Evolutionary conservation across 1,140 invertebrate genomes (phyloP).

Genomic region (Drosophila repleta): DNA sequence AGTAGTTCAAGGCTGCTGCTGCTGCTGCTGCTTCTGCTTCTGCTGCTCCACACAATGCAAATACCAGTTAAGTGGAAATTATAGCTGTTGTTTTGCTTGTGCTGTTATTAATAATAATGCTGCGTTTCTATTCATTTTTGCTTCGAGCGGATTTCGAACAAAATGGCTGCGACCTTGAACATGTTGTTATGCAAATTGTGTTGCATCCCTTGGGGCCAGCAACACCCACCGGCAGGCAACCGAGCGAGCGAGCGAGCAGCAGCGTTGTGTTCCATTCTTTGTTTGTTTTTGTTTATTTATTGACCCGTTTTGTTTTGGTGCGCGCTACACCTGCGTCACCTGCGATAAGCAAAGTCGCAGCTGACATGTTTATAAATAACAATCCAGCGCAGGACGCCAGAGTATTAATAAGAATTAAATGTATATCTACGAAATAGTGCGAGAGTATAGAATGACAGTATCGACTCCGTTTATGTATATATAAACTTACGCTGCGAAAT

Average conservation of each 20-base stretch:
- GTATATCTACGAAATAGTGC: neutral
- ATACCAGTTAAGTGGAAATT: constrained; percentile 17
- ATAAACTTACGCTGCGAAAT: constrained; percentile 10
- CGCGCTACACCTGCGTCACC: constrained; percentile 17
- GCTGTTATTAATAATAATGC: neutral
- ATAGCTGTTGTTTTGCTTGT: neutral
- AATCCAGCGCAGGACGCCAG: constrained; percentile 2
- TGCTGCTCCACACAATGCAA: neutral
- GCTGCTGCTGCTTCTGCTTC: neutral
- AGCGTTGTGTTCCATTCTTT: neutral
- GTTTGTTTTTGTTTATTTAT: neutral
- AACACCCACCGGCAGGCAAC: neutral
- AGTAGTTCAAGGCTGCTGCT: constrained; percentile 39
- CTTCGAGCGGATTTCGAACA: neutral
- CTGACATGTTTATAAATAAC: constrained; percentile 20
- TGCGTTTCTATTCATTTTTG: neutral
- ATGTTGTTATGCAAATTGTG: neutral
- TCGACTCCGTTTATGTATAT: neutral
- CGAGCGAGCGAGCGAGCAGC: neutral
- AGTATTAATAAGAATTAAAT: constrained; percentile 27
- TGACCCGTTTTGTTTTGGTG: neutral
- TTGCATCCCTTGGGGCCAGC: neutral
- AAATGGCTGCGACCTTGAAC: constrained; percentile 27
- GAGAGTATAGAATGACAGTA: constrained; percentile 2
- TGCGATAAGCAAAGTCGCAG: constrained; percentile 20